Conservation (phyloP, 2,888 invertebrate genomes). For the Amaurobius ferox region DNA sequence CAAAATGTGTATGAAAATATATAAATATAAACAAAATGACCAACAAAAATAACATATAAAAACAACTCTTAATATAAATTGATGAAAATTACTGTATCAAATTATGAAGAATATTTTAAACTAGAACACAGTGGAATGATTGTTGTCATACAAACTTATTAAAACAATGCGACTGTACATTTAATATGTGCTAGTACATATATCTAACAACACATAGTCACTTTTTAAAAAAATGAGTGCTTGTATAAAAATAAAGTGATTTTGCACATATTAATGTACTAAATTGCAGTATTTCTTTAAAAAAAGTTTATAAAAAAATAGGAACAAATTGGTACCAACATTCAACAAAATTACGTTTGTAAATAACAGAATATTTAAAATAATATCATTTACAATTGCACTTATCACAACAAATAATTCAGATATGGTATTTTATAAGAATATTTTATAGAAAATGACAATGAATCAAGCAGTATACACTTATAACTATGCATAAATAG, state of each 20-base stretch:
- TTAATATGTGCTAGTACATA: neutral
- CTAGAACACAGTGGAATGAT: too few relatives aligned
- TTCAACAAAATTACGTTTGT: neutral
- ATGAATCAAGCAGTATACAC: neutral
- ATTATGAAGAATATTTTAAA: too few relatives aligned
- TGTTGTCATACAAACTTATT: too few relatives aligned
- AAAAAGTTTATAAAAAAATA: conserved; percentile 5
- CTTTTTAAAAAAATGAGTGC: neutral
- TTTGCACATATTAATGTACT: neutral
- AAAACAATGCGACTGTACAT: too few relatives aligned
- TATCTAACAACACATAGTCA: neutral
- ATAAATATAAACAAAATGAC: neutral
- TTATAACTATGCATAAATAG: too few relatives aligned
- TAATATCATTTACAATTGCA: neutral
- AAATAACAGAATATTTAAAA: neutral
- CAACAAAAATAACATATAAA: neutral
- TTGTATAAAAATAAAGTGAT: neutral
- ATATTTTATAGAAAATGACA: neutral
- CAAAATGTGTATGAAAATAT: neutral
- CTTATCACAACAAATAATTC: neutral
- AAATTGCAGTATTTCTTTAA: neutral
- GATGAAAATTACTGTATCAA: too few relatives aligned
- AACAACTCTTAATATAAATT: neutral
- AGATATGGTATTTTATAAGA: neutral
- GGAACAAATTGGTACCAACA: neutral